phyloP scores from a whole-genome alignment of 1,140 invertebrate genomes.

The Drosophila athabasca region DNA sequence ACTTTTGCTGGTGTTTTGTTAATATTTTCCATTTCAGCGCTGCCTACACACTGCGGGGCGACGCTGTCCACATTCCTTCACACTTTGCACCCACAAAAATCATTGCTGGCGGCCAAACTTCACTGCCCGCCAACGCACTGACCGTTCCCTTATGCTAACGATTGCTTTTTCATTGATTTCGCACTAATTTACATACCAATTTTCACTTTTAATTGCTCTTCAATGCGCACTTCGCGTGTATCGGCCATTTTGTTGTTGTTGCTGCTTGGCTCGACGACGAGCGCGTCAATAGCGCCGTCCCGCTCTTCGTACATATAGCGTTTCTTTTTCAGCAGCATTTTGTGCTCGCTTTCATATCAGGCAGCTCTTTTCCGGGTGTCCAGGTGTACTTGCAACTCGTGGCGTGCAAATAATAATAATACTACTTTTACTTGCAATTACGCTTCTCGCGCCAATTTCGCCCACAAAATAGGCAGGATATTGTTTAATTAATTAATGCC shows the following conservation, averaged over 20 bases:
- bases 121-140: slow-evolving; percentile 16
- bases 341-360: slow-evolving; percentile 46
- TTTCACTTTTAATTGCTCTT: slow-evolving; percentile 94
- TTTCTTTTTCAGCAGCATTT: slow-evolving; percentile 83
- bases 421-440: slow-evolving; percentile 48
- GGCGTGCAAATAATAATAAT: slow-evolving; percentile 20
- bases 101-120: slow-evolving; percentile 32
- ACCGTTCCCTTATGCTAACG: slow-evolving; percentile 28
- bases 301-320: slow-evolving; percentile 78
- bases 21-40: too few species aligned
- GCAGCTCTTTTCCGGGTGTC: slow-evolving; percentile 11
- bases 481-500: neutral
- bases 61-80: slow-evolving; percentile 70
- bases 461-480: neutral
- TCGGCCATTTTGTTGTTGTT: slow-evolving; percentile 90
- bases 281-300: slow-evolving; percentile 68
- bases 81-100: slow-evolving; percentile 66
- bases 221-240: slow-evolving; percentile 92
- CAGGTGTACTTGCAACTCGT: slow-evolving; percentile 26
- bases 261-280: slow-evolving; percentile 69
- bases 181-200: slow-evolving; percentile 88
- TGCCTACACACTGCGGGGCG: slow-evolving; percentile 29
- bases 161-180: slow-evolving; percentile 53
- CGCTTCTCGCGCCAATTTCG: slow-evolving; percentile 34
- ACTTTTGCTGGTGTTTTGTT: slow-evolving; percentile 24